Conservation (phyloP, 2,888 invertebrate genomes). For the Agrotis exclamationis region DNA sequence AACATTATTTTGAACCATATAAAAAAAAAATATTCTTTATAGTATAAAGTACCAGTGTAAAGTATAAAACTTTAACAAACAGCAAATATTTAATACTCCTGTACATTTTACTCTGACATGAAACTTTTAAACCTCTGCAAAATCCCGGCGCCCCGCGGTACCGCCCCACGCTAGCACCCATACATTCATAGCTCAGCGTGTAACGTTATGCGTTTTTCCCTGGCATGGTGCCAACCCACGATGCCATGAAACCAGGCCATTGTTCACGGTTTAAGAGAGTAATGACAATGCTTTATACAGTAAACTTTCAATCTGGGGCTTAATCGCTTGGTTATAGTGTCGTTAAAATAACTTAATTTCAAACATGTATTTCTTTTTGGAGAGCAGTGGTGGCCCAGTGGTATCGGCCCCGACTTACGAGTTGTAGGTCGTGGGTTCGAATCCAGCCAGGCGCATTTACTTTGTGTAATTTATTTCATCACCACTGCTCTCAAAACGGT, state of each 20-base stretch:
- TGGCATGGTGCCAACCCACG: constrained; percentile 67
- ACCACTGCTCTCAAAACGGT: too few relatives aligned
- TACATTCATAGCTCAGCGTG: constrained; percentile 53
- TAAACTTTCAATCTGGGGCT: constrained; percentile 34
- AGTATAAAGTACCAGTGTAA: too few relatives aligned
- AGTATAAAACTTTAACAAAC: too few relatives aligned
- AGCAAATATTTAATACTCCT: background rate
- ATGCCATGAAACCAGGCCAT: constrained; percentile 66
- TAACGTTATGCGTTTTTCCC: constrained; percentile 68
- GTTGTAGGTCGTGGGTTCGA: too few relatives aligned
- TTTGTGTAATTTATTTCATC: too few relatives aligned
- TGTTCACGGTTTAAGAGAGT: constrained; percentile 65
- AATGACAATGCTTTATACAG: constrained; percentile 43
- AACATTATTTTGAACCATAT: too few relatives aligned
- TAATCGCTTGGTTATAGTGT: constrained; percentile 4
- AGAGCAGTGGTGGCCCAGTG: too few relatives aligned
- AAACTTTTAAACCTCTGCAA: constrained; percentile 45
- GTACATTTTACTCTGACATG: constrained; percentile 18
- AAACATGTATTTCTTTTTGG: too few relatives aligned
- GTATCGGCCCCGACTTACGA: too few relatives aligned
- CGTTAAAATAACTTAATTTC: background rate
- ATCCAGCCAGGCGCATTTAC: too few relatives aligned
- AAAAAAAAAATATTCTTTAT: background rate
- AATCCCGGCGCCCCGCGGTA: constrained; percentile 33
- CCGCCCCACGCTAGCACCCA: constrained; percentile 36